These are phyloP conservation scores for Danio rerio DNA, from an alignment of 2,113 vertebrate species.

Conservation along the genomic window DNA sequence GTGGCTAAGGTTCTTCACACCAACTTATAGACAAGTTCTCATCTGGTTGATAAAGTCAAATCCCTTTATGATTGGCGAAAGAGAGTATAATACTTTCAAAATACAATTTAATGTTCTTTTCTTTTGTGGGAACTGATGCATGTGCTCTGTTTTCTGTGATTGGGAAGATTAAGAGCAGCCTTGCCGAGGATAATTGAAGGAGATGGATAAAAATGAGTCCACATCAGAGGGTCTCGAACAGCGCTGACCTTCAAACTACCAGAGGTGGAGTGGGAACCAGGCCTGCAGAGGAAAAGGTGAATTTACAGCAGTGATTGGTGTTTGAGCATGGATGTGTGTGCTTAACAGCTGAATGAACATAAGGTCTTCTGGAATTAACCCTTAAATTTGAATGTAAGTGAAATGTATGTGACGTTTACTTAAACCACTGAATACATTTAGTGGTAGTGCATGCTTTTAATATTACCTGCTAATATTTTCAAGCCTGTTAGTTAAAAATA, in stretches of 20 bases:
- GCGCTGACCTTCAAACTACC: constrained; percentile 2
- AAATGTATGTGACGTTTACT: background rate
- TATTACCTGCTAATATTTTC: background rate
- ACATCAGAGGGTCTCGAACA: background rate
- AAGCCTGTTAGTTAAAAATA: too few species aligned
- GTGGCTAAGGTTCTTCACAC: constrained; percentile 1
- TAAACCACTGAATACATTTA: background rate
- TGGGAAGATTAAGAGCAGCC: constrained; percentile 7
- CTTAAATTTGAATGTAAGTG: background rate
- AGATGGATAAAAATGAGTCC: constrained; percentile 44
- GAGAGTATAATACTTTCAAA: background rate
- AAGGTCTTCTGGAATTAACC: background rate
- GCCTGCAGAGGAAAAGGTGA: constrained; percentile 18
- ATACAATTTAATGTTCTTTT: background rate
- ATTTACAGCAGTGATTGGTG: background rate
- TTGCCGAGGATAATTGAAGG: constrained; percentile 3
- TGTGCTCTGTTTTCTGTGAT: background rate
- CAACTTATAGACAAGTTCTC: background rate
- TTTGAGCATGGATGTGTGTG: too few species aligned
- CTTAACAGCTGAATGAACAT: background rate
- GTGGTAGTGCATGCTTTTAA: background rate
- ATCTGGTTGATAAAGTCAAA: constrained; percentile 7
- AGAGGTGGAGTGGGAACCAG: background rate
- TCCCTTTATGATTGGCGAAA: background rate
- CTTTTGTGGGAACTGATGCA: background rate